phyloP scores from a whole-genome alignment of 2,797 vertebrate species.

The Myoxocephalus aenaeus region DNA sequence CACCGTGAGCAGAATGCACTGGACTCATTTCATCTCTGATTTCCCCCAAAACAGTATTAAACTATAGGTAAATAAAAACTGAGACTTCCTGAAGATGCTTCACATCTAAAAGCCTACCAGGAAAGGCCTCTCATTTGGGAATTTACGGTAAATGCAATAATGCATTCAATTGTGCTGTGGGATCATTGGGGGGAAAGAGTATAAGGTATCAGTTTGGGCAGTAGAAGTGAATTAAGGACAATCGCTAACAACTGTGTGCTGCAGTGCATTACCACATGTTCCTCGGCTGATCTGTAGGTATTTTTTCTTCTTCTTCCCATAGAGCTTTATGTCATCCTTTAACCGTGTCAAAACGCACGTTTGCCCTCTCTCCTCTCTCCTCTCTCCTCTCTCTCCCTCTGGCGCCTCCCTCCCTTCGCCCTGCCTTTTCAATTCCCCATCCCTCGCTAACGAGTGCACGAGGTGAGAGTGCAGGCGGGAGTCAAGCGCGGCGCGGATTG shows the following conservation, averaged over 20 bases:
- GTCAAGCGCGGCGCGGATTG: conserved; percentile 69
- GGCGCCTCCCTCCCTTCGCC: conserved; percentile 14
- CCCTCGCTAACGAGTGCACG: conserved; percentile 71
- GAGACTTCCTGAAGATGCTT: not conserved
- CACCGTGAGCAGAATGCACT: not conserved
- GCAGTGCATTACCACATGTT: conserved; percentile 3
- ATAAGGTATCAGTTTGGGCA: not conserved
- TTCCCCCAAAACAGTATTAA: not conserved
- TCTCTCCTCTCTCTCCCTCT: conserved; percentile 24
- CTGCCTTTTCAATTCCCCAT: conserved; percentile 53
- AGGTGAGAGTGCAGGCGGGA: conserved; percentile 72
- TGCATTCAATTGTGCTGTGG: not conserved
- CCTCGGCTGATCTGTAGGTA: conserved; percentile 32
- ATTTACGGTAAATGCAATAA: not conserved
- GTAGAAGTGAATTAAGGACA: conserved; percentile 6
- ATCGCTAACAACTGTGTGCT: not conserved
- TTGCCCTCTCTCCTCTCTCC: conserved; percentile 40
- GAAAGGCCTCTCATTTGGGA: not conserved
- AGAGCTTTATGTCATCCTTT: conserved; percentile 39
- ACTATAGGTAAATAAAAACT: not conserved
- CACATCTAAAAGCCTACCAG: not conserved
- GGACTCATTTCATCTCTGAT: not conserved
- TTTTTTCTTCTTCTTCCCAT: not conserved
- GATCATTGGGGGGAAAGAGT: not conserved
- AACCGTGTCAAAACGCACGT: conserved; percentile 43